Base-by-base conservation (phyloP, 2,888 invertebrate genomes). In the Drosophila stalkeri region DNA sequence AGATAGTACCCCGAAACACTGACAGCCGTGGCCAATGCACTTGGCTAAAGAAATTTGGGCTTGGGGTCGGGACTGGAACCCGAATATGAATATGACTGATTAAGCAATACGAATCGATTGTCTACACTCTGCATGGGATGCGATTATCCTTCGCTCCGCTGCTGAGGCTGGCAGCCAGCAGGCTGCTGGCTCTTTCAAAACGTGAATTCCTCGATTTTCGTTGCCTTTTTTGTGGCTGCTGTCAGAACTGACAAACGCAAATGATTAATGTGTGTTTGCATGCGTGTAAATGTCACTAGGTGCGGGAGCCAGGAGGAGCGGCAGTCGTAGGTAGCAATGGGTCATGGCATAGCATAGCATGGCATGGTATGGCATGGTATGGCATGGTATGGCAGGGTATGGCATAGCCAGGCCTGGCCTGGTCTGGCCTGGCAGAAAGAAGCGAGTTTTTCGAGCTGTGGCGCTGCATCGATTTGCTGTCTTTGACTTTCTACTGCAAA, bases 231-330 rank as follows among this genome's bases (percentile, higher is more conserved):
- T 73, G 80, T 59, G 73, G 77, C 80, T 76, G 79, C 85, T 90
- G 90, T 90, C 90, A 90, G 85, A 90, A 82, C 81, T 90, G 90
- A 90, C 90, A 90, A 89, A 90, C 89, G 86, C 89, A 91, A 91
- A 92, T 91, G 91, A 91, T 91, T 91, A 91, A 91, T 91, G 92
- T 83, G 82, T 84, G 89, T 87, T 82, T 87, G 89, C 89, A 87
- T 87, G 86, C 89, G 86, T 87, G 86, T 89, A 89, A 91, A 86
- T 91, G 91, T 90, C 92, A 92, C 92, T 92, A 91, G 85, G 81
- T 72, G 75, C 33, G 33, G 64, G 47, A 1, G 35, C 47, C 20
- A 23, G 27, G 27, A 27, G 27, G 54, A 37, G 23, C 12, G 57
- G 52, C 9, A 18, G 33, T 14, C 3, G 18, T 9, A 39, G 49